These are phyloP conservation scores for Brevimyrus niger DNA, from an alignment of 2,113 vertebrate genomes.

Conservation along the genomic window DNA sequence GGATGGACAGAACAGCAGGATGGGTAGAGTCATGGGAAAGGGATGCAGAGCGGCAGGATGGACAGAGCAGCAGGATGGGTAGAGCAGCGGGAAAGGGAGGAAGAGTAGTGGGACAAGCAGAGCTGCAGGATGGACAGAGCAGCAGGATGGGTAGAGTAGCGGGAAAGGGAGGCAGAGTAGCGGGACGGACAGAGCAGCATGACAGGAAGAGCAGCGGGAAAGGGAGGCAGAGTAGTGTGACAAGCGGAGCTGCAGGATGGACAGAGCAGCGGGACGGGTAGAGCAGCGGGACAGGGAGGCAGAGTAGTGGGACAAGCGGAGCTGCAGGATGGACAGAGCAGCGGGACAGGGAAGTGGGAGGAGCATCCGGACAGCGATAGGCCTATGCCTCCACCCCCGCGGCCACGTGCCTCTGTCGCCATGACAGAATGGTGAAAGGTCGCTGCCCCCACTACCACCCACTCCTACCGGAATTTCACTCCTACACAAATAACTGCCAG, in stretches of 20 bases:
- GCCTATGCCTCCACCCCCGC: not conserved
- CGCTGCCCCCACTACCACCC: not conserved
- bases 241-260: no score
- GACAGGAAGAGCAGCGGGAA: not conserved
- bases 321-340: not conserved
- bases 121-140: not conserved
- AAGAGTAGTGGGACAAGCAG: no score
- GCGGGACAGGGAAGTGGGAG: not conserved
- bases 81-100: not conserved
- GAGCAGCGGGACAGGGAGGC: not conserved
- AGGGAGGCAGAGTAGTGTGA: not conserved
- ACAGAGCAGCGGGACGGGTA: not conserved
- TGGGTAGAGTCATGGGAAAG: not conserved
- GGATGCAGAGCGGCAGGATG: no score
- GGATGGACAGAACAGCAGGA: not conserved
- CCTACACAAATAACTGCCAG: not conserved
- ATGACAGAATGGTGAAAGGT: not conserved
- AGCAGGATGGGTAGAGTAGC: not conserved
- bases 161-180: not conserved
- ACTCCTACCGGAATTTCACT: not conserved
- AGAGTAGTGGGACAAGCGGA: no score
- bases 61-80: not conserved
- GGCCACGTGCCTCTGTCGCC: not conserved
- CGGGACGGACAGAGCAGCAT: not conserved
- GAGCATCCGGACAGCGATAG: not conserved